A percentile compares a stretch with the other conserved stretches of the same genome.
Conservation (phyloP, 2,888 invertebrate genomes). For the Phaonia tiefii region DNA sequence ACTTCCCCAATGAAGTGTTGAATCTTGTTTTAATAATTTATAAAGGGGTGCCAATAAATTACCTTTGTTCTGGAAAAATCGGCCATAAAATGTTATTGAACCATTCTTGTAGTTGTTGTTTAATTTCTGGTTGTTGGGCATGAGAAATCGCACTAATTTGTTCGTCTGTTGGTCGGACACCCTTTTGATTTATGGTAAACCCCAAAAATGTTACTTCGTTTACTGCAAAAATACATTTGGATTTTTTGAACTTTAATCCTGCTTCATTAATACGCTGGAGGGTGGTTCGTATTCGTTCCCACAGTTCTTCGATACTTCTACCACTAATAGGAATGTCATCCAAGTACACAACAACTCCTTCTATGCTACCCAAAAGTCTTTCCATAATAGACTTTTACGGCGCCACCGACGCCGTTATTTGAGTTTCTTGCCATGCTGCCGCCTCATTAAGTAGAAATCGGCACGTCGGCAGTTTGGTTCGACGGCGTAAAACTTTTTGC, state of each 20-base stretch:
- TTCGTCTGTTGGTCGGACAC: slow-evolving; percentile 37
- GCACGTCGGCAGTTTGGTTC: no score
- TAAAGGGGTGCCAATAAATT: slow-evolving; percentile 21
- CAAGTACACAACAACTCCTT: background rate
- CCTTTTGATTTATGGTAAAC: slow-evolving; percentile 28
- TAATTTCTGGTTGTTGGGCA: slow-evolving; percentile 22
- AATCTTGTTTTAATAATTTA: slow-evolving; percentile 24
- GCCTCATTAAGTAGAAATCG: no score
- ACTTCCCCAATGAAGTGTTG: background rate
- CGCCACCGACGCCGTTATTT: no score
- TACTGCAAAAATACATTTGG: slow-evolving; percentile 46
- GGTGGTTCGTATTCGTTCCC: background rate
- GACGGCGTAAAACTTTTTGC: no score
- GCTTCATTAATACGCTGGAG: slow-evolving; percentile 22
- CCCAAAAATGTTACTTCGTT: slow-evolving; percentile 32
- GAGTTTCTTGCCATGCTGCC: no score
- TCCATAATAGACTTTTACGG: no score
- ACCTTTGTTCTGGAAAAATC: slow-evolving; percentile 15
- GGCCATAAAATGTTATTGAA: slow-evolving; percentile 31
- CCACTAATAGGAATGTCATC: background rate
- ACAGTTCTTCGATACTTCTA: no score
- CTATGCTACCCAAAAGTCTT: no score
- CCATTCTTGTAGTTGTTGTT: slow-evolving; percentile 30
- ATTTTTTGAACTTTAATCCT: slow-evolving; percentile 11
- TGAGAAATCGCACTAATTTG: slow-evolving; percentile 45